These are phyloP conservation scores for Calliopsis andreniformis DNA, from an alignment of 1,140 invertebrate genomes.

Conservation along the genomic window DNA sequence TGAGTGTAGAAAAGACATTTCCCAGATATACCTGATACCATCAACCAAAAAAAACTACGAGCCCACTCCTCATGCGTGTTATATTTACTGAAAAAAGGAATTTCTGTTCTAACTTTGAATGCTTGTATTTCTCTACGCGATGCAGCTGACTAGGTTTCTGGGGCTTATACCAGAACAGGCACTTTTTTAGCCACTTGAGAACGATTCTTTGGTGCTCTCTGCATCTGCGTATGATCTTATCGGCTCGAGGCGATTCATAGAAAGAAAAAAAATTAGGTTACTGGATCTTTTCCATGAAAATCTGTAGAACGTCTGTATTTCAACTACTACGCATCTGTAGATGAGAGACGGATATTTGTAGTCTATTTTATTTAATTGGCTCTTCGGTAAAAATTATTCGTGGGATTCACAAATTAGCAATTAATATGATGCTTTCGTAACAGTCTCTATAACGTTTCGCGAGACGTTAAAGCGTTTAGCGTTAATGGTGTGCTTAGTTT, in stretches of 20 bases:
- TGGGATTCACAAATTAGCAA: background rate
- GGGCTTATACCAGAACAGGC: background rate
- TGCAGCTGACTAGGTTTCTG: background rate
- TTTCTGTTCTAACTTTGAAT: background rate
- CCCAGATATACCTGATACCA: background rate
- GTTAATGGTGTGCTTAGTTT: constrained; percentile 7
- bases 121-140: background rate
- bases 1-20: background rate
- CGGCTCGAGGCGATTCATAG: background rate
- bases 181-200: constrained; percentile 22
- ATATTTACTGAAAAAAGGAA: background rate
- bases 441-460: background rate
- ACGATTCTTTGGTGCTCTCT: background rate
- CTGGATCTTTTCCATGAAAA: background rate
- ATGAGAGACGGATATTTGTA: too few relatives aligned
- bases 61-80: too few relatives aligned
- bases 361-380: too few relatives aligned
- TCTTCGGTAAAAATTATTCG: too few relatives aligned
- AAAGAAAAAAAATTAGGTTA: constrained; percentile 18
- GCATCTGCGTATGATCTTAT: background rate
- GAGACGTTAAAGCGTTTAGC: constrained; percentile 28
- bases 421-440: background rate
- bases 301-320: too few relatives aligned
- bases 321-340: too few relatives aligned
- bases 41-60: too few relatives aligned